These are phyloP conservation scores for Belgica antarctica DNA, from an alignment of 2,888 invertebrate species.

Conservation along the genomic window DNA sequence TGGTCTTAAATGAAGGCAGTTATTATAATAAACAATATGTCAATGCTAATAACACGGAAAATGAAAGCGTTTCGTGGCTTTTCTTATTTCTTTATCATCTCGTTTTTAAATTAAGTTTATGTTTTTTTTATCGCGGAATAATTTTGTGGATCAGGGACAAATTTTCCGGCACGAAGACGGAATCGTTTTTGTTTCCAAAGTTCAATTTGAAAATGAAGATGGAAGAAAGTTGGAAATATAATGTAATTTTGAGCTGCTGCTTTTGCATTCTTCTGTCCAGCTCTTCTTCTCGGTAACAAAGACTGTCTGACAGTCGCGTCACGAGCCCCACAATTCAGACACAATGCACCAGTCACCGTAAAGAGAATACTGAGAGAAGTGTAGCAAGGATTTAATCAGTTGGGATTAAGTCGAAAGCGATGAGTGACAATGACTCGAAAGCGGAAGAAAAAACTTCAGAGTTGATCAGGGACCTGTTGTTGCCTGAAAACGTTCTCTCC, in stretches of 20 bases:
- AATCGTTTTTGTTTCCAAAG: conserved; percentile 3
- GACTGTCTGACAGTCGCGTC: too few species aligned
- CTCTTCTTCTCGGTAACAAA: too few species aligned
- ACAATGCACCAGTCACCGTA: too few species aligned
- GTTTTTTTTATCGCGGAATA: conserved; percentile 38
- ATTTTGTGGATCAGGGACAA: conserved; percentile 23
- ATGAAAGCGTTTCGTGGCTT: neutral
- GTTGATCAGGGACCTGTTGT: too few species aligned
- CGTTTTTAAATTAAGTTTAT: conserved; percentile 17
- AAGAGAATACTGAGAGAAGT: too few species aligned
- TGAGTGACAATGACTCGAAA: neutral
- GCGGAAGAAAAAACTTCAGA: neutral
- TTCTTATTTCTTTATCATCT: conserved; percentile 1
- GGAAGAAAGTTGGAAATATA: neutral
- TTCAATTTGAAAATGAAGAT: neutral
- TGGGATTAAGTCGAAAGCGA: neutral
- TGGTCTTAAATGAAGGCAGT: conserved; percentile 31
- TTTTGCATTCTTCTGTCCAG: too few species aligned
- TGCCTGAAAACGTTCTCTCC: neutral
- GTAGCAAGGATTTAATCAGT: too few species aligned
- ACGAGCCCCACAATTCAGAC: too few species aligned
- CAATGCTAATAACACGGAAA: conserved; percentile 33
- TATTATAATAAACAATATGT: conserved; percentile 42
- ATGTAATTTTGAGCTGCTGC: conserved; percentile 10
- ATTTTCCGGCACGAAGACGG: neutral